phyloP scores from a whole-genome alignment of 2,797 vertebrate species.

The Paramormyrops hopkinsi region DNA sequence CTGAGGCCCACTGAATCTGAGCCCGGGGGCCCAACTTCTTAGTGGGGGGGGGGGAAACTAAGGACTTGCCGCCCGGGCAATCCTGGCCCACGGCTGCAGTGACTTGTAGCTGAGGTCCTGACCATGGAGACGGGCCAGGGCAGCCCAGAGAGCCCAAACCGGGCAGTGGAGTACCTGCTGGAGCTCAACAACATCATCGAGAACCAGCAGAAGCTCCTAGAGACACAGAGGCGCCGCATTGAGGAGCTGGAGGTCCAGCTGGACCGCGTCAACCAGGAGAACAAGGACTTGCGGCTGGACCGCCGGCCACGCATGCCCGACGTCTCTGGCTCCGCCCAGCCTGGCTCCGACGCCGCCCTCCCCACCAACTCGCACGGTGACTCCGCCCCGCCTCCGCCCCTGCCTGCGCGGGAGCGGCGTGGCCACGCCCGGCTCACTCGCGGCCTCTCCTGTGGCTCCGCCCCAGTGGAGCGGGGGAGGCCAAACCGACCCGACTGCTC shows the following conservation, averaged over 20 bases:
- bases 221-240: conserved; percentile 78
- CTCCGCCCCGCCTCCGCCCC: conserved; percentile 44
- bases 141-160: conserved; percentile 75
- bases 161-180: conserved; percentile 85
- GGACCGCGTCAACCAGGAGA: conserved; percentile 81
- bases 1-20: no score
- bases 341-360: conserved; percentile 33
- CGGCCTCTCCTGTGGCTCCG: conserved; percentile 70
- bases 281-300: conserved; percentile 75
- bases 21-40: not conserved
- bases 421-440: conserved; percentile 69
- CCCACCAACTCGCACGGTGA: conserved; percentile 38
- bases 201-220: conserved; percentile 86
- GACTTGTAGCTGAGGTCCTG: conserved; percentile 14
- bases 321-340: conserved; percentile 48
- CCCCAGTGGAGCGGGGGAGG: conserved; percentile 65
- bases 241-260: conserved; percentile 86
- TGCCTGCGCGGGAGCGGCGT: conserved; percentile 55
- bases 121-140: conserved; percentile 55
- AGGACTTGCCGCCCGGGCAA: not conserved
- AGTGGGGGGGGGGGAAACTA: conserved; percentile 30
- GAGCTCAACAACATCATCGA: conserved; percentile 93
- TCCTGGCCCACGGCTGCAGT: conserved; percentile 21
- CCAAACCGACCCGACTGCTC: conserved; percentile 64
- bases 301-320: conserved; percentile 51